phyloP scores from a whole-genome alignment of 2,888 invertebrate genomes.

The Drosophila meridiana region DNA sequence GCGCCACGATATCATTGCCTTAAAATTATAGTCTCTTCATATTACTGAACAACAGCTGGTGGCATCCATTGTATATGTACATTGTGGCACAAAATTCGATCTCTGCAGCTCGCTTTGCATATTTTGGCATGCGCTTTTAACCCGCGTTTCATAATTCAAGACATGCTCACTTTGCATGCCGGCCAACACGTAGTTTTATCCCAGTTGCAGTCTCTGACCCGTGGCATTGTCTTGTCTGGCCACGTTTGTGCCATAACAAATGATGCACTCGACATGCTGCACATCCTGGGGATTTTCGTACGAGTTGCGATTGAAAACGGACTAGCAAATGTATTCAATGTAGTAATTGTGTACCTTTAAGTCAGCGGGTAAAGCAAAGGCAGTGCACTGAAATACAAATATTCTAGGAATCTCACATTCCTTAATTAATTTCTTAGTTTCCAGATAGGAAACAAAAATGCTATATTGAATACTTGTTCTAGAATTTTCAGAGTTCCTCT shows the following conservation, averaged over 20 bases:
- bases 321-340: slow-evolving; percentile 14
- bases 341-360: slow-evolving; percentile 16
- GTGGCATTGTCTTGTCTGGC: slow-evolving; percentile 74
- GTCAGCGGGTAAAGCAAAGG: neutral
- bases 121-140: slow-evolving; percentile 31
- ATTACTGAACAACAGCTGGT: slow-evolving; percentile 51
- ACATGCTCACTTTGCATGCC: slow-evolving; percentile 13
- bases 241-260: slow-evolving; percentile 76
- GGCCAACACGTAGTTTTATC: slow-evolving; percentile 16
- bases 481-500: neutral
- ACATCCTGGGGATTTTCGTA: slow-evolving; percentile 15
- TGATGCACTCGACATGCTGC: slow-evolving; percentile 65
- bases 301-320: slow-evolving; percentile 9
- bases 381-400: neutral
- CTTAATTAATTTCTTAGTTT: too few species aligned
- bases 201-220: slow-evolving; percentile 40
- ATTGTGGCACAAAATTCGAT: slow-evolving; percentile 26
- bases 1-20: slow-evolving; percentile 56
- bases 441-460: neutral
- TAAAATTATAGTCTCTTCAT: slow-evolving; percentile 57
- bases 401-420: neutral
- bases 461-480: neutral
- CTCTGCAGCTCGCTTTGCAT: slow-evolving; percentile 18
- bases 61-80: slow-evolving; percentile 8
- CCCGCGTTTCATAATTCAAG: slow-evolving; percentile 61